Evolutionary conservation across 2,113 vertebrate genomes (phyloP), one percentile per base, ranked within the genome.

Genomic region (Acanthochromis polyacanthus): DNA sequence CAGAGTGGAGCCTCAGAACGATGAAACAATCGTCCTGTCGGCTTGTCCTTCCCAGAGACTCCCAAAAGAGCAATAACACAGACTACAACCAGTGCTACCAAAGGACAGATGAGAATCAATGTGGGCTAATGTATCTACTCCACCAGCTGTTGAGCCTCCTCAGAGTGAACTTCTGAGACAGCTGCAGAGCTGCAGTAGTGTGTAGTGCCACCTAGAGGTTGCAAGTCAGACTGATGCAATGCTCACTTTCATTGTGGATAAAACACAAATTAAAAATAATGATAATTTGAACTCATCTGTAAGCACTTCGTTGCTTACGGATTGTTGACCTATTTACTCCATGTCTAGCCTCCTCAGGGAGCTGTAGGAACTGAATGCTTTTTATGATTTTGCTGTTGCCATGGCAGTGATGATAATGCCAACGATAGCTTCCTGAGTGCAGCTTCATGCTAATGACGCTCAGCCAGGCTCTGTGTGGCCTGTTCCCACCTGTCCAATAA

Each of bases 351-450:
- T 77, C 53, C 48, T 57, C 53, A 28, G 23, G 23, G 62, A 25
- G 25, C 32, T 65, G 22, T 66, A 63, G 70, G 69, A 45, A 71
- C 16, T 12, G 40, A 51, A 17, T 30, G 32, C 10, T 58, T 84
- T 83, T 78, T 20, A 72, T 56, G 76, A 68, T 66, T 52, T 48
- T 59, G 65, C 55, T 59, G 87, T 93, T 93, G 84, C 87, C 83
- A 88, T 92, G 86, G 87, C 77, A 84, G 81, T 86, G 59, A 79
- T 79, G 78, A 84, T 90, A 70, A 78, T 71, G 75, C n/a, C 23
- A 88, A 61, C 32, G 4, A 56, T 57, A 46, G 81, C 75, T 88
- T 91, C 72, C 80, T 61, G 75, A 79, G 67, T 71, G 77, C 74
- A 77, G 78, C 81, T 63, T 75, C 81, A 88, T 88, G 84, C 65